Evolutionary conservation across 2,888 invertebrate species (phyloP).

Genomic region (Synergus japonicus): DNA sequence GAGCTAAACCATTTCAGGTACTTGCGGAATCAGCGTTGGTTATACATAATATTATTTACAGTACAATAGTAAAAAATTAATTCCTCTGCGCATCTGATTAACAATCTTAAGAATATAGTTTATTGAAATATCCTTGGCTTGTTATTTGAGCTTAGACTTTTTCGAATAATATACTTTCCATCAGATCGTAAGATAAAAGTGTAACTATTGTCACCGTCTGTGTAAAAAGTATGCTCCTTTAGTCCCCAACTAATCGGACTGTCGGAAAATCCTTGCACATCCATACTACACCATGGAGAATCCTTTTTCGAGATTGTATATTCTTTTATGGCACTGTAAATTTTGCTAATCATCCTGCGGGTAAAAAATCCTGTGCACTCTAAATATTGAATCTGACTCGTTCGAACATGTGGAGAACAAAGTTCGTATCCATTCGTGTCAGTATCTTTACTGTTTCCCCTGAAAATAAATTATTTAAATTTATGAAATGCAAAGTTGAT

Average conservation of each 20-base stretch:
- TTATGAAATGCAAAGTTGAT: not conserved
- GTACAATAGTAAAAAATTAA: conserved; percentile 7
- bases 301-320: conserved; percentile 62
- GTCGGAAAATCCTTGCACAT: conserved; percentile 81
- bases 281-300: conserved; percentile 78
- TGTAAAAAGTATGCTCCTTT: conserved; percentile 78
- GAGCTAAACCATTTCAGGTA: not conserved
- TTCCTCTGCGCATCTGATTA: not conserved
- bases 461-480: conserved; percentile 9
- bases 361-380: conserved; percentile 80
- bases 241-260: conserved; percentile 78
- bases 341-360: conserved; percentile 70
- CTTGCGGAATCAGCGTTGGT: not conserved
- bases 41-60: not conserved
- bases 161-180: conserved; percentile 68
- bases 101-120: not conserved
- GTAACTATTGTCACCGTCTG: conserved; percentile 79
- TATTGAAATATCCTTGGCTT: conserved; percentile 61
- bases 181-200: conserved; percentile 75
- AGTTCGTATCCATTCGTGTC: conserved; percentile 74
- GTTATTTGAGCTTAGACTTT: conserved; percentile 75
- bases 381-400: conserved; percentile 75
- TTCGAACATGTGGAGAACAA: conserved; percentile 69
- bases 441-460: conserved; percentile 14
- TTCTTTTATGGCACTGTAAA: conserved; percentile 72